phyloP scores from a whole-genome alignment of 2,113 vertebrate genomes.

The Sylvia atricapilla region DNA sequence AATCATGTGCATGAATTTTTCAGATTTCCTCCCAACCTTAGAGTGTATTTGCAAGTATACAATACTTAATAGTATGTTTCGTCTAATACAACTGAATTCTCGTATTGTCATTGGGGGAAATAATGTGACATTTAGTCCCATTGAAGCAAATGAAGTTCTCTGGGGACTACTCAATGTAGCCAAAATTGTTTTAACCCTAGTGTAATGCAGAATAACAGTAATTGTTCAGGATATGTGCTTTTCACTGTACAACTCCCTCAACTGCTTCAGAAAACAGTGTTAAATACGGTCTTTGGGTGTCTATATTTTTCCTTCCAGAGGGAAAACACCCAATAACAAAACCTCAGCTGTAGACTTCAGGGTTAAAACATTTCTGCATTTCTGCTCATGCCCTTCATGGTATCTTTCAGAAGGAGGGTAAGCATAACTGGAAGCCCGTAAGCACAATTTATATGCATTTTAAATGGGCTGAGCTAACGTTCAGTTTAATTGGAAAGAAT shows the following conservation, averaged over 20 bases:
- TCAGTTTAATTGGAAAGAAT: constrained; percentile 48
- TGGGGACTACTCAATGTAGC: background rate
- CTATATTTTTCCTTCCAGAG: background rate
- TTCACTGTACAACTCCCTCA: background rate
- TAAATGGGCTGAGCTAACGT: constrained; percentile 32
- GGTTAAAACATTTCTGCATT: constrained; percentile 8
- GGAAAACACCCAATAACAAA: background rate
- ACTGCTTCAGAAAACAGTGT: background rate
- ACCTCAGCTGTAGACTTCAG: background rate
- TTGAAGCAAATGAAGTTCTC: background rate
- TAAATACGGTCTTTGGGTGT: background rate
- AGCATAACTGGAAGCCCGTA: constrained; percentile 4
- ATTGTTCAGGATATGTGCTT: background rate
- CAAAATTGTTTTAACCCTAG: background rate
- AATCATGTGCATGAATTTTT: background rate
- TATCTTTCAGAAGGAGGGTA: constrained; percentile 20
- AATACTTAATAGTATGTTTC: background rate
- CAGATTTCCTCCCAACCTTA: background rate
- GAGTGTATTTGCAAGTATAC: background rate
- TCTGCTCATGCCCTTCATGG: constrained; percentile 32
- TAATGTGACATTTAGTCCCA: background rate
- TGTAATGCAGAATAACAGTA: background rate
- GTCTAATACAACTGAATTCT: background rate
- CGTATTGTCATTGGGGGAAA: background rate
- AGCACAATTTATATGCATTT: constrained; percentile 44